Evolutionary conservation across 2,113 vertebrate species (phyloP).

Genomic region (Lampris megalopsis): DNA sequence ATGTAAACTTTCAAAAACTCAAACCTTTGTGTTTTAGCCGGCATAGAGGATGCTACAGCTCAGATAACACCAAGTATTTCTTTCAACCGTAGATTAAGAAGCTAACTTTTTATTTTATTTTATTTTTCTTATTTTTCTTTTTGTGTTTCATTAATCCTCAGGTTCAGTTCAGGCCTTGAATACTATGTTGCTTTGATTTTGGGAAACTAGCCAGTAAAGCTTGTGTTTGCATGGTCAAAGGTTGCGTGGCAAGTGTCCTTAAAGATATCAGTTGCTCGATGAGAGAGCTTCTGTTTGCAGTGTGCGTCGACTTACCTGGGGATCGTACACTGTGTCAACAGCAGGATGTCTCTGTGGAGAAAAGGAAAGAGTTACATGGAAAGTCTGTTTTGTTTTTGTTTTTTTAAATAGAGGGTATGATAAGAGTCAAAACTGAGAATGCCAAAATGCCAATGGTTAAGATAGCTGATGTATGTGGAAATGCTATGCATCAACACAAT

Average conservation of each 20-base stretch:
- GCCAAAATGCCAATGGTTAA: too few species aligned
- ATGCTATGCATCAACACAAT: too few species aligned
- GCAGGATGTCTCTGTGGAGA: conserved; percentile 56
- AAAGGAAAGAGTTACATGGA: neutral
- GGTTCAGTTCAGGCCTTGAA: neutral
- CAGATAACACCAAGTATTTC: neutral
- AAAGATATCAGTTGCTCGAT: conserved; percentile 5
- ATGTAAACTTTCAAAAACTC: too few species aligned
- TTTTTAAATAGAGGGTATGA: neutral
- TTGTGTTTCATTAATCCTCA: neutral
- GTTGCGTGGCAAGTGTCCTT: neutral
- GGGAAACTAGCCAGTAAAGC: neutral
- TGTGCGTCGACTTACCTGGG: conserved; percentile 67
- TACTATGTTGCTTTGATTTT: neutral
- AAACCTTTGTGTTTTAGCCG: neutral
- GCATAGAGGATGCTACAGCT: neutral
- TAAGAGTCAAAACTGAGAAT: too few species aligned
- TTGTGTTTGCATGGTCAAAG: conserved; percentile 31
- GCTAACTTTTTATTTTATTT: neutral
- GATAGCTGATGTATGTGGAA: too few species aligned
- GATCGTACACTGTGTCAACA: conserved; percentile 63
- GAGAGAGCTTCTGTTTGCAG: neutral
- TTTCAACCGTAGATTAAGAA: neutral
- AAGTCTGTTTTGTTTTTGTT: neutral
- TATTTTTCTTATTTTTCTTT: neutral